Base-by-base conservation (phyloP, 2,113 vertebrate species). In the Chlorodrepanis virens region DNA sequence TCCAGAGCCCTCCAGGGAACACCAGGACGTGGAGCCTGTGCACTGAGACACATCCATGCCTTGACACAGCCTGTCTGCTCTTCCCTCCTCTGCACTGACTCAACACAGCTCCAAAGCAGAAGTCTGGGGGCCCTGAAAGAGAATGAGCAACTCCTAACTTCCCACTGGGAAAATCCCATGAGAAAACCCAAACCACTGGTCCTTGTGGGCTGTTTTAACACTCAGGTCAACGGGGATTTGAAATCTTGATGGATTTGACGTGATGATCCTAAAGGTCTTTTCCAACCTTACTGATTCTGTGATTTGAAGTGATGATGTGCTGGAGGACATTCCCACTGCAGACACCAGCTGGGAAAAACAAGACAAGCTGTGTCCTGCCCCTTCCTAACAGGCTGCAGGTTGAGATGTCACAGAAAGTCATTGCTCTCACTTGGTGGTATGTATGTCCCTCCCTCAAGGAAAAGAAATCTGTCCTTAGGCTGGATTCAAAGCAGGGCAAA, bases 231-330 rank as follows among this genome's bases (percentile, higher is more conserved):
- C 4, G 1, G 29, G 33, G 50, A 31, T 37, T 31, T 57, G 60
- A 78, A 53, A 65, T 31, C 23, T 44, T 4, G 20, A 57, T 17
- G 42, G 60, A 42, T 19, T 88, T 31, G 65, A 42, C 14, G 64
- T 24, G 14, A 64, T 50, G 42, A 57, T 57, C 35, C 10, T 37
- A 44, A 57, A 67, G 23, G 44, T 52, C 44, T 16, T 67, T 29
- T 12, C 53, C 53, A 67, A 2, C 33, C 16, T 21, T 14, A 17
- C 1, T 0, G 6, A 52, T 24, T 24, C 23, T 20, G 10, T 5
- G 27, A 14, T 59, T 74, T 28, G 9, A 39, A 60, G 39, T 21
- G 29, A n/a, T 0, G 1, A 27, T 7, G 50, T 12, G 40, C 59
- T 70, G 60, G 53, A 67, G 77, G 42, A 45, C 15, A 28, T 9